Base-by-base conservation (phyloP, 1,140 invertebrate genomes). In the Magallana gigas region DNA sequence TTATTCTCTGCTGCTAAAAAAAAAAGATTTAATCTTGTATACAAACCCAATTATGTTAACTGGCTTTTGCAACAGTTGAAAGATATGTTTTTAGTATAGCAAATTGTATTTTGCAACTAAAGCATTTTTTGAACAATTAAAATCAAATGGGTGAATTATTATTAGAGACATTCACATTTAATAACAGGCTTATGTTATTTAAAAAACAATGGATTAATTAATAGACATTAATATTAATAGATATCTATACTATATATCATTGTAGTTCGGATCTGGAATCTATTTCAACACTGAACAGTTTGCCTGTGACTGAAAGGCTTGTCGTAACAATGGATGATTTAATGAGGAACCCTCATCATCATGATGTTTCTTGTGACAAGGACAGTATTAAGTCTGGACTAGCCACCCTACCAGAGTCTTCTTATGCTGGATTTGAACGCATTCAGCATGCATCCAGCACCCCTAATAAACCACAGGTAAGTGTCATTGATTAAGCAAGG, bases 341-440 rank as follows among this genome's bases (percentile, higher is more conserved):
- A 8, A 71, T 86, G 36, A 57, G 86, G 60, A 60, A 87, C 56
- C 76, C 56, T n/a, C 87, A 85, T 60, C 85, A 83, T 76, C 57
- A 60, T 16, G 80, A 88, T 48, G 88, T 90, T 86, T 76, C 68
- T 23, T 76, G 68, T 36, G 91, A 93, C 58, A 83, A 90, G 82
- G 89, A 90, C 68, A 92, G 92, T 83, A 64, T 92, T 1, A 80
- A 85, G n/a, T 92, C 91, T 71, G 92, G 90, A 7, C 57, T 93
- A 48, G 92, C 91, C 57, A 92, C 92, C 9, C 87, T 92, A 18
- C 92, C 92, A 14, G 92, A 92, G 71, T 91, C 91, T 7, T 92
- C 92, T 11, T 93, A 93, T 88, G 91, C 92, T 71, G 91, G 92
- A 56, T 93, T 93, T 91, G 90, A 90, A 80, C 90, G 89, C 85